Evolutionary conservation across 2,888 invertebrate genomes (phyloP), one percentile per base, ranked within the genome.

Genomic region (Machimus atricapillus): DNA sequence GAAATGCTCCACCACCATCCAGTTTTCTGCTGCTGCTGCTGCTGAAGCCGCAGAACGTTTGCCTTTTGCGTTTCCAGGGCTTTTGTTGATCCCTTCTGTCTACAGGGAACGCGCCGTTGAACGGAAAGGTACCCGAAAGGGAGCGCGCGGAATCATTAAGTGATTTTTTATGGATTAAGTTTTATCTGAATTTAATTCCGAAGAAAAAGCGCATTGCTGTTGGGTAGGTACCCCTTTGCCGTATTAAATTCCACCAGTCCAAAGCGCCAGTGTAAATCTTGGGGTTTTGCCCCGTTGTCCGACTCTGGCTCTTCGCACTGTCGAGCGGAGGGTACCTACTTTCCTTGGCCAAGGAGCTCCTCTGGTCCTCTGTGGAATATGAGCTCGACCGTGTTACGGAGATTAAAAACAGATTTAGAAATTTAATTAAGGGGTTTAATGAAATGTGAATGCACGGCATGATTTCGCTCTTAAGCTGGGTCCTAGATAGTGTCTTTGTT

Each of bases 121-220:
- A 66, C 23, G 27, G 9, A n/a, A n/a, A 23, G 19, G 19, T 66
- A 46, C 19, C 2, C 16, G 46, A 82, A n/a, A 31, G 40, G 78
- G 37, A 73, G 66, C 37, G 66, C 37, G 52, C 23, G 85, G 86
- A 85, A 88, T 87, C 88, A 88, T 87, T 88, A 87, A 87, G 87
- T 87, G 88, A 88, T 87, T 88, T 88, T 88, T 88, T 88, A 87
- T 87, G 87, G 88, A 88, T 88, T 88, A 88, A 88, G 85, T 87
- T 88, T 88, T 87, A 88, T 88, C 88, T 87, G 85, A 87, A 86
- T 87, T 88, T 86, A 88, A 88, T 88, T 86, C 86, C 58, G 79
- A 87, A 87, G 79, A 76, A 82, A 79, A 56, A 79, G 58, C 37
- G 12, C 58, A n/a, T 58, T 58, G 58, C 34, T 34, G 58, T 34